These are phyloP conservation scores for Sebastes diploproa DNA, from an alignment of 2,797 vertebrate species.

Conservation along the genomic window DNA sequence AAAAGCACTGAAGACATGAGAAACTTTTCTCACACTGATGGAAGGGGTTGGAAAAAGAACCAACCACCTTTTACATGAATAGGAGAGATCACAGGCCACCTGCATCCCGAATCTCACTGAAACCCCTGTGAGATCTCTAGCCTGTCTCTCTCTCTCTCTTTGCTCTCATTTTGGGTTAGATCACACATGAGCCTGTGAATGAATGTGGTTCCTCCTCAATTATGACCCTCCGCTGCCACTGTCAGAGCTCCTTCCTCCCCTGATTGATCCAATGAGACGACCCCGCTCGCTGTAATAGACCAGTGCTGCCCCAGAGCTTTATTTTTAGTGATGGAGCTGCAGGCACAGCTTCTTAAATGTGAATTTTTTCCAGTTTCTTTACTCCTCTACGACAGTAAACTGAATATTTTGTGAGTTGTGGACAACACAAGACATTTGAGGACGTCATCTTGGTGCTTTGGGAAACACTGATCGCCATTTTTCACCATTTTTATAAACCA, in stretches of 20 bases:
- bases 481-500: too few species aligned
- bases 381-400: too few species aligned
- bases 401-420: too few species aligned
- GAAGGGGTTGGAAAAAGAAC: not conserved
- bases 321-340: constrained; percentile 15
- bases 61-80: constrained; percentile 30
- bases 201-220: constrained; percentile 19
- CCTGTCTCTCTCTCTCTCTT: not conserved
- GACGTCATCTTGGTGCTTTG: too few species aligned
- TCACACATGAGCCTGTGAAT: constrained; percentile 17
- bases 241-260: constrained; percentile 19
- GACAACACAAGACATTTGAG: too few species aligned
- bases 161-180: not conserved
- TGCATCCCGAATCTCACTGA: constrained; percentile 21
- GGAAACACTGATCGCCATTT: too few species aligned
- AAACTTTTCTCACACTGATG: constrained; percentile 46
- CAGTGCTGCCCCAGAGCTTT: constrained; percentile 31
- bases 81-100: constrained; percentile 43
- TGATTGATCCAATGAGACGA: constrained; percentile 60
- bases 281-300: constrained; percentile 26
- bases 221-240: constrained; percentile 20
- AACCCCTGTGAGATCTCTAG: not conserved
- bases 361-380: too few species aligned
- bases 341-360: too few species aligned
- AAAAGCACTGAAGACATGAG: constrained; percentile 48